These are phyloP conservation scores for Lepus europaeus DNA, from an alignment of 2,113 vertebrate genomes.

Conservation along the genomic window DNA sequence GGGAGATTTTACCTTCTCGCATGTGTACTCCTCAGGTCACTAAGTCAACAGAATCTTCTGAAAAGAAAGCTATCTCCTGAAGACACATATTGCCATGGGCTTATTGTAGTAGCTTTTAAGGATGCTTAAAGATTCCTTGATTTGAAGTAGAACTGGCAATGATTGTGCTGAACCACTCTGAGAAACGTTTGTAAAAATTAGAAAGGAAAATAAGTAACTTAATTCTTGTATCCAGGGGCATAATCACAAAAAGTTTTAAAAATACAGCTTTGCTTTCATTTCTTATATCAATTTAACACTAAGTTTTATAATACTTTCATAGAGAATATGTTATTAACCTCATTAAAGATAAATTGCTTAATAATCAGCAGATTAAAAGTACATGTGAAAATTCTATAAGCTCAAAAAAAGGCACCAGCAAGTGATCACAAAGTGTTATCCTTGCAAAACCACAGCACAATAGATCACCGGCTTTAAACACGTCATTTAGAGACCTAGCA, in stretches of 20 bases:
- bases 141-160: constrained; percentile 48
- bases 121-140: constrained; percentile 41
- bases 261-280: background rate
- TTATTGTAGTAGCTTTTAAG: constrained; percentile 44
- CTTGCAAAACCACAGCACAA: constrained; percentile 26
- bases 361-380: background rate
- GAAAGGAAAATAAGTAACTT: constrained; percentile 15
- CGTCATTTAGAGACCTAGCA: constrained; percentile 10
- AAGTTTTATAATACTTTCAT: background rate
- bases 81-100: background rate
- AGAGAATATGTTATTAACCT: constrained; percentile 2
- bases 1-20: background rate
- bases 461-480: background rate
- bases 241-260: constrained; percentile 7
- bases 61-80: constrained; percentile 37
- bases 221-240: background rate
- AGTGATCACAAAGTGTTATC: background rate
- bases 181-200: background rate
- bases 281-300: background rate
- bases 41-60: constrained; percentile 15
- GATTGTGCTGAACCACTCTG: background rate
- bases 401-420: background rate
- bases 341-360: constrained; percentile 10
- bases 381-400: background rate
- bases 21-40: background rate